These are phyloP conservation scores for Trisateles emortualis DNA, from an alignment of 2,888 invertebrate genomes.

Conservation along the genomic window DNA sequence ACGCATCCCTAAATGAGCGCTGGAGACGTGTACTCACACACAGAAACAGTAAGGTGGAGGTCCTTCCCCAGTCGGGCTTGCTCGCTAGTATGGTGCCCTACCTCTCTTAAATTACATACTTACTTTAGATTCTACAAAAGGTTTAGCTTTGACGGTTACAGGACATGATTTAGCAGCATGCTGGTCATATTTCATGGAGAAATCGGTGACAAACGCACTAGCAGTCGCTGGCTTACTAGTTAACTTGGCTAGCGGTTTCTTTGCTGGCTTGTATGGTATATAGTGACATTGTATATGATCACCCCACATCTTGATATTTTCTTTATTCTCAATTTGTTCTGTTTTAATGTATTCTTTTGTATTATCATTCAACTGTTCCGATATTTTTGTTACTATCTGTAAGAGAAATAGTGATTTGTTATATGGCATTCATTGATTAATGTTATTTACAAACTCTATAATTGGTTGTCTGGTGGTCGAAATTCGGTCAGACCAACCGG, in stretches of 20 bases:
- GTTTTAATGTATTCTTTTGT: constrained; percentile 77
- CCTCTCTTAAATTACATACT: too few species aligned
- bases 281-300: constrained; percentile 76
- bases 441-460: too few species aligned
- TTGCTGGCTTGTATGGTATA: constrained; percentile 72
- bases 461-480: too few species aligned
- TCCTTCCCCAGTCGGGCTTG: too few species aligned
- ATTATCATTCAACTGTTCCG: constrained; percentile 76
- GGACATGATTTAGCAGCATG: constrained; percentile 29
- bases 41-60: too few species aligned
- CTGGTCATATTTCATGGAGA: constrained; percentile 81
- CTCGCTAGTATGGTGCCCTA: too few species aligned
- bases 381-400: constrained; percentile 81
- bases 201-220: constrained; percentile 76
- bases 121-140: constrained; percentile 62
- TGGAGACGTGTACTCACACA: too few species aligned
- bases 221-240: constrained; percentile 69
- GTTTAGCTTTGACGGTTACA: constrained; percentile 24
- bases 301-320: constrained; percentile 77
- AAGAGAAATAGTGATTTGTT: constrained; percentile 30
- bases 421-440: too few species aligned
- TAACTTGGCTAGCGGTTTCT: constrained; percentile 73
- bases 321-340: constrained; percentile 65
- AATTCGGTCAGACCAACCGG: too few species aligned
- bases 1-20: too few species aligned